Evolutionary conservation across 2,113 vertebrate genomes (phyloP), one percentile per base, ranked within the genome.

Genomic region (Oreochromis spilurus): DNA sequence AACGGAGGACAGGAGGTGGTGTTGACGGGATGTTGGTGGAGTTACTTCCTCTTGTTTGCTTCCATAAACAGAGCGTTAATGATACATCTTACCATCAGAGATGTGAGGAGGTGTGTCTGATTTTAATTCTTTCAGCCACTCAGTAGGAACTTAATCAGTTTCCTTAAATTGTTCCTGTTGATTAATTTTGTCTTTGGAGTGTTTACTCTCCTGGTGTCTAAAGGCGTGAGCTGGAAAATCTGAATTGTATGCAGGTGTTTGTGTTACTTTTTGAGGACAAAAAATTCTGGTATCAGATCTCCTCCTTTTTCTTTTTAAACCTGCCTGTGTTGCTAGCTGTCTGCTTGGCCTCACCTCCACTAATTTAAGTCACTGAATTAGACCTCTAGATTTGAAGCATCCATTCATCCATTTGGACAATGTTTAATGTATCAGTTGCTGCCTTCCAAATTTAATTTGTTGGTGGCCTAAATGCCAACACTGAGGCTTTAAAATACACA

Each of bases 1-100:
- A 70, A 34, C 75, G 1, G 19, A 13, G 38, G n/a, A 29, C 36
- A 26, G 17, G 55, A 79, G 38, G 17, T 55, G 24, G 50, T 31
- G 55, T 16, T 58, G 8, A 8, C 14, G n/a, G 31, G 34, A 21
- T 9, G 4, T 31, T 9, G 75, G 34, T n/a, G 21, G 40, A 81
- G 21, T 72, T 17, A n/a, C 65, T 87, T 87, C 62, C 81, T 75
- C 70, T 78, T 58, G 84, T 86, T 91, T 65, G 50, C 11, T 57
- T 79, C 50, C 62, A 38, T 81, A 83, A 89, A 84, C 72, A 55
- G 40, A 72, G 78, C 24, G 36, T 90, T 34, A 86, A 89, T 89
- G 55, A 81, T 1, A n/a, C 52, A 81, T 53, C 45, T 19, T 16
- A 65, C 34, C 31, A 0, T 14, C 77, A 29, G 77, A 81, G 52